phyloP scores from a whole-genome alignment of 2,888 invertebrate genomes.

The Euzophera pinguis region DNA sequence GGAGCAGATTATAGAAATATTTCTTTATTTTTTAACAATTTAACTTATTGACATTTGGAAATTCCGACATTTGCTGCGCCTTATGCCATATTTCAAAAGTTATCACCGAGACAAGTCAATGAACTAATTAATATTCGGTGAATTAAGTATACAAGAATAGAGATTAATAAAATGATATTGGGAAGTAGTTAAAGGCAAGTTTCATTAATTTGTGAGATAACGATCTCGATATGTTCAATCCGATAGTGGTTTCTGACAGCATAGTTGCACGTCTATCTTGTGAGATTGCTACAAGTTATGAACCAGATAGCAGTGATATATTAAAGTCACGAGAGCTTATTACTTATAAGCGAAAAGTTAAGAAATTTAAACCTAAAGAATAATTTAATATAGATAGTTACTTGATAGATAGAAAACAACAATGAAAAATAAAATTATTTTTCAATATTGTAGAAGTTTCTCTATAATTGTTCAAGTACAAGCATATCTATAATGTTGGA shows the following conservation, averaged over 20 bases:
- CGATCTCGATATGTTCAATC: not conserved
- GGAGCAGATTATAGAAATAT: constrained; percentile 3
- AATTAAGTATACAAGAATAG: constrained; percentile 5
- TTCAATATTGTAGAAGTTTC: too few relatives aligned
- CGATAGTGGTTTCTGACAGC: constrained; percentile 5
- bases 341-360: too few relatives aligned
- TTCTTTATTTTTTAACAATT: constrained; percentile 3
- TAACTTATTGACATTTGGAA: constrained; percentile 12
- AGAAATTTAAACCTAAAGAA: too few relatives aligned
- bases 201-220: constrained; percentile 14
- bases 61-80: constrained; percentile 2
- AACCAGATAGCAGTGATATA: not conserved
- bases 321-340: too few relatives aligned
- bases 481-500: too few relatives aligned
- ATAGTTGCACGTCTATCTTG: constrained; percentile 2
- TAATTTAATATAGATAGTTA: too few relatives aligned
- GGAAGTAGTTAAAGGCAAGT: constrained; percentile 6
- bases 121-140: constrained; percentile 13
- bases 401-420: too few relatives aligned
- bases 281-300: constrained; percentile 7
- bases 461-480: too few relatives aligned
- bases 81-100: constrained; percentile 1
- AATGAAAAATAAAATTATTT: too few relatives aligned
- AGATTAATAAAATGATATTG: not conserved
- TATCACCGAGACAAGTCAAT: constrained; percentile 3